Conservation (phyloP, 2,888 invertebrate genomes). For the Teleiodes luculella region DNA sequence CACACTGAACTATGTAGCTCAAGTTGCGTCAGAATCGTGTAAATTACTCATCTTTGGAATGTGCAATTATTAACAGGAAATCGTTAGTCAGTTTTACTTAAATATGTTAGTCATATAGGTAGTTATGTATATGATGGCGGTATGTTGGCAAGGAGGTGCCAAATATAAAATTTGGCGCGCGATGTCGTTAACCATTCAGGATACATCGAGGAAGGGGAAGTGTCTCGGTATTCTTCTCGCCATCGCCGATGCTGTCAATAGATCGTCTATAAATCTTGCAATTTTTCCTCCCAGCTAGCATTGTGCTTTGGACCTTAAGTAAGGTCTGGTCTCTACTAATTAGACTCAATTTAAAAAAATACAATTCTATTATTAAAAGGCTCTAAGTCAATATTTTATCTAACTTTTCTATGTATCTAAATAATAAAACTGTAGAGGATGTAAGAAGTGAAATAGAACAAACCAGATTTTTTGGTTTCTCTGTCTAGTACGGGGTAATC, state of each 20-base stretch:
- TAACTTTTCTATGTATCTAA: too few species aligned
- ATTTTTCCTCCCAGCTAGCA: constrained; percentile 21
- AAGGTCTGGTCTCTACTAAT: too few species aligned
- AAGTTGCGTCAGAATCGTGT: neutral
- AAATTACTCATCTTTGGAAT: neutral
- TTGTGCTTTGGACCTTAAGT: neutral
- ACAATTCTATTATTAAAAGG: too few species aligned
- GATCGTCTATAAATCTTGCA: constrained; percentile 30
- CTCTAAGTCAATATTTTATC: too few species aligned
- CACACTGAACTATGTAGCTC: too few species aligned
- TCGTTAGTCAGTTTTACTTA: constrained; percentile 4
- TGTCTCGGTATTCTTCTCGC: constrained; percentile 28
- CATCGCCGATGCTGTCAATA: constrained; percentile 38
- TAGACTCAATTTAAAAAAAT: too few species aligned
- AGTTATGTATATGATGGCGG: too few species aligned
- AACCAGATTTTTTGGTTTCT: too few species aligned
- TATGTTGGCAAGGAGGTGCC: neutral
- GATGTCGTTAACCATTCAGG: constrained; percentile 50
- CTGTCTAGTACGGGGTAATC: too few species aligned
- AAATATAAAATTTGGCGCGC: neutral
- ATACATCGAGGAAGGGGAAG: constrained; percentile 60
- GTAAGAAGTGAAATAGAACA: too few species aligned
- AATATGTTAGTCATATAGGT: constrained; percentile 10
- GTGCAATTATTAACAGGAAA: constrained; percentile 8
- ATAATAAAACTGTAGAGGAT: too few species aligned